phyloP scores from a whole-genome alignment of 2,888 invertebrate genomes.

The Galeruca laticollis region DNA sequence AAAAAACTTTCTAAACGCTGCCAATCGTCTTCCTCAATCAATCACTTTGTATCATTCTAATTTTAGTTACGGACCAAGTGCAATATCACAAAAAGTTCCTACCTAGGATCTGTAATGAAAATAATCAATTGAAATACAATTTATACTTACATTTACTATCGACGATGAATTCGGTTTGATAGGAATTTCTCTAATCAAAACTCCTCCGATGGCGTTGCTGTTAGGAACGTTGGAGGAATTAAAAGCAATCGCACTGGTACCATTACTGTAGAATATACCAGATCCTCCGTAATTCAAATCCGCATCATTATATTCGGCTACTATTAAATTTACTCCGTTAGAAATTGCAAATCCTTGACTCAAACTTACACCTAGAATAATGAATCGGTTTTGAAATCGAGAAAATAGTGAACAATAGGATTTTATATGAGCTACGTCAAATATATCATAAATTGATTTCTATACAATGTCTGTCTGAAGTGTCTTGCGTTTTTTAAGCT shows the following conservation, averaged over 20 bases:
- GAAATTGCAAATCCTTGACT: slow-evolving; percentile 36
- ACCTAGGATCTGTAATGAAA: not conserved
- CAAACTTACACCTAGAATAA: slow-evolving; percentile 36
- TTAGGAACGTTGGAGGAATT: not conserved
- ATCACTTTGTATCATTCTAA: no score
- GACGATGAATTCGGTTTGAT: not conserved
- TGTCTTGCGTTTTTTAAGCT: no score
- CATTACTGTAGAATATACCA: slow-evolving; percentile 39
- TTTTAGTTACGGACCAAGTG: not conserved
- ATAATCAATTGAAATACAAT: not conserved
- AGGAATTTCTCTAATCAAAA: slow-evolving; percentile 21
- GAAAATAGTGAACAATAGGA: no score
- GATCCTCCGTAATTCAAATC: slow-evolving; percentile 28
- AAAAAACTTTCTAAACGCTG: no score
- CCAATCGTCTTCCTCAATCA: no score
- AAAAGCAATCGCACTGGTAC: slow-evolving; percentile 28
- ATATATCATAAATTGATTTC: no score
- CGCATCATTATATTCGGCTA: slow-evolving; percentile 25
- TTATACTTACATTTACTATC: slow-evolving; percentile 11
- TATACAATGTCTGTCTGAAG: no score
- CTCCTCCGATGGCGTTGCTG: not conserved
- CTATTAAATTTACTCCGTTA: slow-evolving; percentile 41
- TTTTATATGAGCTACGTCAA: no score
- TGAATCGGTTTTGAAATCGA: not conserved
- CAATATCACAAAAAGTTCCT: not conserved